Evolutionary conservation across 1,140 invertebrate species (phyloP), one percentile per base, ranked within the genome.

Genomic region (Parapsyche elsis): DNA sequence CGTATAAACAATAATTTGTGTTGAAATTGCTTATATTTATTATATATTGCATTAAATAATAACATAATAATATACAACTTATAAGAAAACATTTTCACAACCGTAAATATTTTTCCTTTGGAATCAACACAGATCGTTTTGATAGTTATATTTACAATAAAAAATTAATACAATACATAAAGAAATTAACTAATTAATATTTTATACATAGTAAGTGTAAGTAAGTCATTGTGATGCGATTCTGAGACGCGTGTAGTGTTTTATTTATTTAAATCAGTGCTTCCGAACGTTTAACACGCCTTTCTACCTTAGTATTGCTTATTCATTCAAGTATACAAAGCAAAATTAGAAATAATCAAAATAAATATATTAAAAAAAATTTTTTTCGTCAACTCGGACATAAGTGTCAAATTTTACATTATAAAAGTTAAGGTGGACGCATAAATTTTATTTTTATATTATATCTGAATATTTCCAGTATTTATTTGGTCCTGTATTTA

Each of bases 51-150:
- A 77, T 45, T 5, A 64, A 59, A 57, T 76, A 5, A 59, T 76
- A 57, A 57, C 24, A 45, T 46, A 24, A 49, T 30, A n/a, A 30
- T 12, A 46, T 30, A 21, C 44, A 77, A 61, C 23, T 77, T 77
- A 64, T 19, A 75, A 75, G 10, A 64, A 64, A 77, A 9, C 44
- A 61, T 38, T 44, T 19, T 77, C 76, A 77, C 76, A 77, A 77
- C 76, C 76, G 30, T 77, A 77, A 77, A 64, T 64, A 77, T 67
- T 14, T 38, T 77, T 77, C 26, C 21, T 67, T 24, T 64, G 76
- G 76, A 67, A 77, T 77, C 16, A 64, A 77, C 21, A 38, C n/a
- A 76, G 45, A 14, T 76, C 16, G 24, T 53, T 70, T 12, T 38
- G 24, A 71, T 38, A 21, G 9, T 16, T 71, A 71, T 23, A 67